Base-by-base conservation (phyloP, 30 jellyfish, hydroid and myxozoan species). In the Sanderia malayensis region DNA sequence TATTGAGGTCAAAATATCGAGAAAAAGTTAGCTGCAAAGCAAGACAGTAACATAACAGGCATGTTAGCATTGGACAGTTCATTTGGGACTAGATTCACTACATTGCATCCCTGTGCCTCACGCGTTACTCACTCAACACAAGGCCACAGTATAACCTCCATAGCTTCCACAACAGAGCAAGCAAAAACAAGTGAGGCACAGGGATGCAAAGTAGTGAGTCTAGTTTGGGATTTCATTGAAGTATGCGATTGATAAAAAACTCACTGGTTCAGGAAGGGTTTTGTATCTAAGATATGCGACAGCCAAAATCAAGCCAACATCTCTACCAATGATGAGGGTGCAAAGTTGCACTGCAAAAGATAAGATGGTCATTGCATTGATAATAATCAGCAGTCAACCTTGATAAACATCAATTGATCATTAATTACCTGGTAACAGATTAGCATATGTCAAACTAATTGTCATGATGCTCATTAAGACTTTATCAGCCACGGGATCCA, bases 401-500 rank as follows among this genome's bases (percentile, higher is more conserved):
- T 37, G 10, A 37, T 37, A 37, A 37, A 4, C 52, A 37, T 37
- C n/a, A n/a, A n/a, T n/a, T n/a, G 13, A 37, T 37, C 52, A 37
- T 37, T 13, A 37, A 37, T 29, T 62, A 90, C 98, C 89, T 44
- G 98, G 98, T 20, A 92, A 32, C 11, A 92, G 80, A 26, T 73
- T 60, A 4, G 63, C 95, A 52, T 64, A 70, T 18, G 98, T 81
- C 66, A 92, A 67, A 8, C 92, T 57, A 37, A 92, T 32, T 37
- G 94, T 79, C 79, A 80, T 44, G n/a, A 65, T 31, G 23, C 95
- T 84, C 83, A 92, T 79, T 29, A 92, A 34, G 17, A 92, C 68
- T 72, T 92, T 92, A 61, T 92, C 98, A 44, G 98, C 98, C 0
- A 74, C 79, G 24, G 98, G 98, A 70, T 92, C 98, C 58, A 92